A percentile compares a stretch with the other conserved stretches of the same genome.
phyloP scores from a whole-genome alignment of 2,888 invertebrate species.

The Phasia obesa region DNA sequence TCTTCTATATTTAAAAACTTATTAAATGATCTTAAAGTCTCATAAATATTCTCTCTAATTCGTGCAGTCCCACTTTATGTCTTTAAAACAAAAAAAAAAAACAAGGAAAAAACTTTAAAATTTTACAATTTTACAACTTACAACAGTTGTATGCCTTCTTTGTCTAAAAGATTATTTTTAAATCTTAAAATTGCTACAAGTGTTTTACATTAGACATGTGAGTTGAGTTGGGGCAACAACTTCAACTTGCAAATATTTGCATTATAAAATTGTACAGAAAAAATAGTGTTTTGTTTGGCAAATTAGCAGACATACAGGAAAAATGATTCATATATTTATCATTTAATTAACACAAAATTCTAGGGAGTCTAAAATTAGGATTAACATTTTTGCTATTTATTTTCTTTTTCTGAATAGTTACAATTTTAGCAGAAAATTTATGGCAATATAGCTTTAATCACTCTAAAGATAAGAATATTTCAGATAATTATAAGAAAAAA shows the following conservation, averaged over 20 bases:
- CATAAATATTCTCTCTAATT: constrained; percentile 46
- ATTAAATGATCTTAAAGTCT: constrained; percentile 58
- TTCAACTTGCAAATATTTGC: background rate
- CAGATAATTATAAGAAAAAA: too few species aligned
- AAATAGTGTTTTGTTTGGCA: constrained; percentile 56
- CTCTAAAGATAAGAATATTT: too few species aligned
- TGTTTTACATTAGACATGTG: constrained; percentile 7
- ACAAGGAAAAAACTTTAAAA: background rate
- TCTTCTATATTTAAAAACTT: constrained; percentile 20
- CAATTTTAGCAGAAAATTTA: too few species aligned
- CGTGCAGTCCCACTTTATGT: background rate
- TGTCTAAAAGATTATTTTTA: constrained; percentile 34
- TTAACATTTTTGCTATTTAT: too few species aligned
- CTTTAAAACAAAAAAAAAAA: background rate
- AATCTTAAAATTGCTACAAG: constrained; percentile 20
- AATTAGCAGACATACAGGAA: constrained; percentile 58
- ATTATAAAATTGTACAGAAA: background rate
- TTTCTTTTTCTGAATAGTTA: too few species aligned
- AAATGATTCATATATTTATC: constrained; percentile 55
- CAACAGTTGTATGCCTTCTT: constrained; percentile 17
- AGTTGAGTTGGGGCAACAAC: background rate
- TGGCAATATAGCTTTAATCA: too few species aligned
- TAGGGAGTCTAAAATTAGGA: constrained; percentile 22
- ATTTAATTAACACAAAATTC: constrained; percentile 44
- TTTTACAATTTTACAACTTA: background rate